phyloP scores from a whole-genome alignment of 2,888 invertebrate species.

The Trissolcus brochymenae region DNA sequence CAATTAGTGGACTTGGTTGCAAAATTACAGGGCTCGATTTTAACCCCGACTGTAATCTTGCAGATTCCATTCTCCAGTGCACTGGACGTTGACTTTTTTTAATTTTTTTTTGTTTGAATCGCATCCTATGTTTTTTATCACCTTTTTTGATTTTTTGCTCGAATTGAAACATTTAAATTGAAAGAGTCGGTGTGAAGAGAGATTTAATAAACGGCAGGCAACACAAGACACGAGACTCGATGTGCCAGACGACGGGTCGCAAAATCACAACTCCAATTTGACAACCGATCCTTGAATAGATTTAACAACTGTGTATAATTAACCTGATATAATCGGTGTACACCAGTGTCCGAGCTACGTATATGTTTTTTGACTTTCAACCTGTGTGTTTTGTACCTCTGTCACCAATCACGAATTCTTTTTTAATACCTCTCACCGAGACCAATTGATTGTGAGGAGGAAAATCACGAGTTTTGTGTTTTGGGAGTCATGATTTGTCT shows the following conservation, averaged over 20 bases:
- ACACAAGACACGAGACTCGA: constrained; percentile 74
- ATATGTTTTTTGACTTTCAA: constrained; percentile 33
- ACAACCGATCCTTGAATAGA: constrained; percentile 16
- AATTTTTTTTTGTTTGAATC: constrained; percentile 2
- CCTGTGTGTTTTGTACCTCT: constrained; percentile 26
- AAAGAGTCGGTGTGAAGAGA: constrained; percentile 62
- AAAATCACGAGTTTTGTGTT: constrained; percentile 1
- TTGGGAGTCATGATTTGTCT: constrained; percentile 15
- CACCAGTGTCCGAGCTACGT: constrained; percentile 42
- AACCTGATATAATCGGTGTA: constrained; percentile 30
- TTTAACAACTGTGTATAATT: constrained; percentile 7
- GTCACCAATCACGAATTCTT: constrained; percentile 31
- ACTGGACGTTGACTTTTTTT: constrained; percentile 6
- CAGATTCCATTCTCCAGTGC: constrained; percentile 3
- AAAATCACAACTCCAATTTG: constrained; percentile 45
- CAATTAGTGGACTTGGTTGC: constrained; percentile 28
- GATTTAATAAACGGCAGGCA: constrained; percentile 68
- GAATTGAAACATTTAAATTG: constrained; percentile 20
- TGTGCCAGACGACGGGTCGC: constrained; percentile 73
- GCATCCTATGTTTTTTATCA: not conserved
- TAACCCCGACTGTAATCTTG: constrained; percentile 6
- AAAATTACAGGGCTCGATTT: constrained; percentile 2
- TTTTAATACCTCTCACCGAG: no score
- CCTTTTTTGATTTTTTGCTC: constrained; percentile 7
- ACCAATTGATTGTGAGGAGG: no score